Evolutionary conservation across 2,113 vertebrate genomes (phyloP), one percentile per base, ranked within the genome.

Genomic region (Mionectes macconnelli): DNA sequence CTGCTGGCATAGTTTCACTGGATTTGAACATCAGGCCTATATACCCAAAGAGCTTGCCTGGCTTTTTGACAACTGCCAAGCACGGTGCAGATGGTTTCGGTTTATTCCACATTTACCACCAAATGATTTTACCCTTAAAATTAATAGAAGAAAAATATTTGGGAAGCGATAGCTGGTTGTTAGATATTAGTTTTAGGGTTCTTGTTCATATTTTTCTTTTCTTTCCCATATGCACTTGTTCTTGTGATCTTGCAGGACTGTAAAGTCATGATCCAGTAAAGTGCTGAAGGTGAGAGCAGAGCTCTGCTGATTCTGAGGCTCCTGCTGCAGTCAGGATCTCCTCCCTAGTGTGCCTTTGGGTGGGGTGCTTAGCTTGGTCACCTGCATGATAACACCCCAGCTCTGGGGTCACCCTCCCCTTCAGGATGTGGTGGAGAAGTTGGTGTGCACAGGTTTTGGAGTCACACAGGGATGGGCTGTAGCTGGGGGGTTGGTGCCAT

Each of bases 61-160:
- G 87, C 94, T 95, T 90, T 84, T 91, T 91, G 91, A 93, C 97
- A 97, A 87, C 82, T 94, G 91, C 68, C 76, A 91, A 80, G 93
- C 56, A 86, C 60, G 94, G 89, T 94, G 89, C 90, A 95, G 91
- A 91, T 96, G 96, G 89, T 95, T 97, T 95, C 35, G 81, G 82
- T 97, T 97, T 95, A 95, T 97, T 94, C 60, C 79, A 57, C 96
- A 90, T 96, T 96, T 96, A 95, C 83, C 92, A 94, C 90, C 86
- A 93, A 96, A 95, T 69, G 73, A 96, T 94, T 94, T 94, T 56
- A 62, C 86, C 90, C 66, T 95, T 95, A 93, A 94, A 97, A 96
- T 96, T 96, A 97, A 94, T 95, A 92, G 80, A 93, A 96, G 93
- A 96, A 97, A 94, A 97, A 93, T 91, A 94, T 96, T 91, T 96